Base-by-base conservation (phyloP, 2,797 vertebrate species). In the Geotrypetes seraphini region DNA sequence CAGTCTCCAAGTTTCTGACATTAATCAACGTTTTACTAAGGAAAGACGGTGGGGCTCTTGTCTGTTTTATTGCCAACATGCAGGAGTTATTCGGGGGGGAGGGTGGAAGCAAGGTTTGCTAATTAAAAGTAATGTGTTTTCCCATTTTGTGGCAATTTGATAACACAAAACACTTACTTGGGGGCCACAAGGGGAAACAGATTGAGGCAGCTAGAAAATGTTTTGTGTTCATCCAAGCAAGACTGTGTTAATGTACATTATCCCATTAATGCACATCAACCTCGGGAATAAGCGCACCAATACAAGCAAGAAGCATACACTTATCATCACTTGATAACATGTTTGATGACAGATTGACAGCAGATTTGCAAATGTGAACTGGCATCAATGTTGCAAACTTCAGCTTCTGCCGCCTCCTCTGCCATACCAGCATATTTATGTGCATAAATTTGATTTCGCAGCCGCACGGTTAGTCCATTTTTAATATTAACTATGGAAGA, bases 261-360 rank as follows among this genome's bases (percentile, higher is more conserved):
- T 78, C 85, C 85, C 79, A 94, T 98, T 96, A 96, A 81, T 55
- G 81, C 74, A 78, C 86, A 90, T 97, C 92, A 91, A 81, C 88
- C 77, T 88, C 72, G 89, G 84, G 73, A 73, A 68, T 66, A 72
- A 51, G 81, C 83, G 79, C 78, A 81, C 78, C 56, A 84, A 77
- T 67, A 86, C 82, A 56, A 85, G 89, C 87, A 75, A 78, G 78
- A 79, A 77, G 85, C 79, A 73, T 70, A 80, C 83, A 85, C 87
- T 90, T 89, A 92, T 90, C 88, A 89, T 90, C 87, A 89, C 96
- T 89, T 90, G 88, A 92, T 92, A 94, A 87, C 88, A 92, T 91
- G 90, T 95, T 94, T 92, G 92, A 95, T 87, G 91, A 92, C 90
- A 92, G 88, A 92, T 90, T 91, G 90, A 96, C 86, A 83, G 84